Percentiles rank a stretch among this genome's conserved stretches.
Evolutionary conservation across 2,797 vertebrate species (phyloP).

Genomic region (Phylloscopus collybita): DNA sequence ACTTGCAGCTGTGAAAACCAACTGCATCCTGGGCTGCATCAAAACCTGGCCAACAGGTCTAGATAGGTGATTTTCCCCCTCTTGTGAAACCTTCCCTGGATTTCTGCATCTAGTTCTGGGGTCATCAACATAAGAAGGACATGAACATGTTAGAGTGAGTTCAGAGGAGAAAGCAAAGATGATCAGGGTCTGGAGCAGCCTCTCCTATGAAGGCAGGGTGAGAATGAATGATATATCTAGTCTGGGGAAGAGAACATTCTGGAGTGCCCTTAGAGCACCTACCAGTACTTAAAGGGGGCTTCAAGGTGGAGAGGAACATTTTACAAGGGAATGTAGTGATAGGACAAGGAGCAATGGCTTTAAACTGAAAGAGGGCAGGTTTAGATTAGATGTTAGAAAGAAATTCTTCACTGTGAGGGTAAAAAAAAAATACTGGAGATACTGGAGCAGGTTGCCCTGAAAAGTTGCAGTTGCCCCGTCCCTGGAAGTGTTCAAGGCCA

Average conservation of each 20-base stretch:
- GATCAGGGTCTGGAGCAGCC: background rate
- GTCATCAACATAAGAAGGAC: accelerated
- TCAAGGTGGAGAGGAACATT: background rate
- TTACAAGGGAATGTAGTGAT: background rate
- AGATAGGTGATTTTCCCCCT: background rate
- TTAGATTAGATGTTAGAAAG: background rate
- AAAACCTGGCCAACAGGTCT: background rate
- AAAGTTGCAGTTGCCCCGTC: background rate
- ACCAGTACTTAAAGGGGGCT: background rate
- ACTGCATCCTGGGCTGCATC: background rate
- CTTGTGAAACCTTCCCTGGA: background rate
- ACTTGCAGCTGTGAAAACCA: background rate
- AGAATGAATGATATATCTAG: background rate
- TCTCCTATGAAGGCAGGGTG: background rate
- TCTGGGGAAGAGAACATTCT: background rate
- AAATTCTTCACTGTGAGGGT: background rate
- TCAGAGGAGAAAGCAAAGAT: background rate
- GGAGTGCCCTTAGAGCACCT: background rate
- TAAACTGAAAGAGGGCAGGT: background rate
- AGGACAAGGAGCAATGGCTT: background rate
- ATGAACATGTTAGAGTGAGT: background rate
- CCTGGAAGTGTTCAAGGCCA: background rate
- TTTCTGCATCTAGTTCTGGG: background rate
- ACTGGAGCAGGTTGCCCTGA: background rate
- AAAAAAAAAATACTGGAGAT: background rate